Base-by-base conservation (phyloP, 2,888 invertebrate genomes). In the Tiliacea aurago region DNA sequence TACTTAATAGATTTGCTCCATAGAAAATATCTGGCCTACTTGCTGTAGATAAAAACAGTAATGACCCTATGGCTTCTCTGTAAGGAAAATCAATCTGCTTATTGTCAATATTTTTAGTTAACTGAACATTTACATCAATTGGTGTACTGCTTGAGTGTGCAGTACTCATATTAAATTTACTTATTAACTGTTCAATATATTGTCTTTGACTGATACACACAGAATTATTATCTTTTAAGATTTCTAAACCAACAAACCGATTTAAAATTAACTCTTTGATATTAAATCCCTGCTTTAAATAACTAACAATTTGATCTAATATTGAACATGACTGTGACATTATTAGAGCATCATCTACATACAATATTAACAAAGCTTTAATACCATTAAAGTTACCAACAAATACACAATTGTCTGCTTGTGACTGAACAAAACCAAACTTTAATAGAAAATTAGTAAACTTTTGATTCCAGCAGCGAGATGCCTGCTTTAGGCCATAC, bases 371-470 rank as follows among this genome's bases (percentile, higher is more conserved):
- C 11, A 62, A 62, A 18, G 28, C 28, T 28, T 62, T 62, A 18
- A 28, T 28, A 28, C 28, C 28, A 55, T 55, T 28, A 45, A 62
- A 62, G 5, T 62, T 62, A 45, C 62, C 18, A 1, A 62, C 37
- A 59, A 59, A 59, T 20, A 59, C 58, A 59, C 58, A 59, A n/a
- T 59, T 59, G 5, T 59, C 58, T n/a, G 45, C 62, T 45, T 47
- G 62, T 45, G 62, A 47, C 28, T 62, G 62, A 47, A 20, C 11
- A 62, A 61, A 62, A 62, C 58, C 58, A 62, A 45, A 62, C 28
- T 45, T 62, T 4, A 62, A 20, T 7, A 20, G 2, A 63, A 63
- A 49, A 20, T 1, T 20, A 4, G 63, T 47, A 47, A 63, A 63
- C 11, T 63, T 49, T 3, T 20, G 10, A 18, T 63, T 63, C 62